phyloP scores from a whole-genome alignment of 1,140 invertebrate species.

The Helicoverpa armigera region DNA sequence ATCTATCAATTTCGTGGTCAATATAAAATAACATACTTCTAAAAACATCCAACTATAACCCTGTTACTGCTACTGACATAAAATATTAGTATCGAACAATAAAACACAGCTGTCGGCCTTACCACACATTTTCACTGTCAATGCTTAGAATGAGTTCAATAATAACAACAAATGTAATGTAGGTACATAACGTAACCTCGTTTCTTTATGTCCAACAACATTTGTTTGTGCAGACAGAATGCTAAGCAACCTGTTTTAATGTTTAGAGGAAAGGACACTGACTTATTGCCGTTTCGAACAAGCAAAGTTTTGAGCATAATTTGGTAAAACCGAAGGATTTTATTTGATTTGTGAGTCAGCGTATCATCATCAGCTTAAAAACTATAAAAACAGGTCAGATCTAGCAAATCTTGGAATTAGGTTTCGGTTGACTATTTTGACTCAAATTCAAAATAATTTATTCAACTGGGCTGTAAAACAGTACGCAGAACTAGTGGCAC shows the following conservation, averaged over 20 bases:
- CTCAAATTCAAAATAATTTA: not conserved
- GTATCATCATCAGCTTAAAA: no score
- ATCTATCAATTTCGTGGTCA: no score
- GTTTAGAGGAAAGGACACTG: constrained; percentile 1
- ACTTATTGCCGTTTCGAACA: not conserved
- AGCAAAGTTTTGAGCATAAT: not conserved
- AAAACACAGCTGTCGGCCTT: constrained; percentile 12
- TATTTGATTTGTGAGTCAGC: no score
- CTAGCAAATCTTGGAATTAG: no score
- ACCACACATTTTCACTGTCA: constrained; percentile 22
- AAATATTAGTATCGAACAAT: not conserved
- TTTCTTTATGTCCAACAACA: not conserved
- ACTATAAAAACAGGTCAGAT: no score
- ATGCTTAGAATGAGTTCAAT: constrained; percentile 19
- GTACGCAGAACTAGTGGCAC: no score
- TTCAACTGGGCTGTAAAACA: no score
- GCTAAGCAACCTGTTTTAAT: not conserved
- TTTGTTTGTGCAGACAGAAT: not conserved
- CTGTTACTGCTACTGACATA: no score
- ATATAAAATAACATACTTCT: no score
- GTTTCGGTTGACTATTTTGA: not conserved
- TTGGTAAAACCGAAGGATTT: not conserved
- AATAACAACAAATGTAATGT: constrained; percentile 1
- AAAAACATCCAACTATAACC: no score
- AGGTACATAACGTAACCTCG: not conserved